Evolutionary conservation across 2,113 vertebrate genomes (phyloP), one percentile per base, ranked within the genome.

Genomic region (Catagonus wagneri): DNA sequence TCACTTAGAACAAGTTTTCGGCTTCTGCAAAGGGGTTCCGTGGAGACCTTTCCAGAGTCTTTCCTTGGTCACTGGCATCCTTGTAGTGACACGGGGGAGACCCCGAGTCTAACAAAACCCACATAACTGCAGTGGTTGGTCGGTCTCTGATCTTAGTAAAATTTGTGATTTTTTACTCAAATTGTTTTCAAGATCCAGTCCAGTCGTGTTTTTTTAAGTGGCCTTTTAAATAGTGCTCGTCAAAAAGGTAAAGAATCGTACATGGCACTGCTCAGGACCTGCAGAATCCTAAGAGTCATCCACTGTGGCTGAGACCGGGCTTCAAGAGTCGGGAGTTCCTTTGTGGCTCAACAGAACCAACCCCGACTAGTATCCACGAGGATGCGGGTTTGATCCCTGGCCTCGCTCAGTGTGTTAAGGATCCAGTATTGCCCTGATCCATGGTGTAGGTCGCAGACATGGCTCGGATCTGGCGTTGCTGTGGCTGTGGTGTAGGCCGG

Each of bases 91-190:
- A 0, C 20, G 0, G 27, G 7, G 23, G 6, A 12, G 16, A 6
- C 11, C 52, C 4, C 6, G 0, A 13, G 29, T 29, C 52, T 15
- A 1, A 12, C 1, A 0, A 0, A 0, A 0, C 23, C 22, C 0
- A 19, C 39, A 19, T 17, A 19, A 12, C 0, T 1, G 8, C 3
- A 1, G 0, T 20, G n/a, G 65, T 14, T 34, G 44, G 4, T 22
- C 29, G 0, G 29, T 3, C 61, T 72, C 56, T 12, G 56, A 5
- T 22, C 14, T 23, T 22, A 72, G 44, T 65, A 1, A 65, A 10
- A 71, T 58, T 36, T 4, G 32, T 1, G 27, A 1, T 50, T 19
- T 52, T 87, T 63, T 15, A 4, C n/a, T 89, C 39, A 2, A 20
- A 2, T 85, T 27, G 6, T 7, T 19, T 20, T 27, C 66, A 34